These are phyloP conservation scores for Labeo catla DNA, from an alignment of 2,113 vertebrate species.

Conservation along the genomic window DNA sequence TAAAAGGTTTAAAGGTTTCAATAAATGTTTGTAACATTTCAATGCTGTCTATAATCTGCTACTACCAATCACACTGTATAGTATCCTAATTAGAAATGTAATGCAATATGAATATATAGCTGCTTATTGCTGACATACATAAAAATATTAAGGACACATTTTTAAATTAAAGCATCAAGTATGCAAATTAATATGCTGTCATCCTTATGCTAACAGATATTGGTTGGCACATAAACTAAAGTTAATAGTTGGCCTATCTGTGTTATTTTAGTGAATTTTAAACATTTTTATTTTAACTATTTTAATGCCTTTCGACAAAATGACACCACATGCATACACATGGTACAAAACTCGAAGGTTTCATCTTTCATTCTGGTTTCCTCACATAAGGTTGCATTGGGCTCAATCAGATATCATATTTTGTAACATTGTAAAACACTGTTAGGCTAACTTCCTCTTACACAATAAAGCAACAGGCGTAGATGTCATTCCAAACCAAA, in stretches of 20 bases:
- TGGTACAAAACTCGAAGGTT: neutral
- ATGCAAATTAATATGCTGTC: neutral
- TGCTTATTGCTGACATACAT: neutral
- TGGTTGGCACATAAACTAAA: neutral
- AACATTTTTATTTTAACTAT: neutral
- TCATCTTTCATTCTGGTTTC: neutral
- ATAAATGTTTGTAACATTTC: neutral
- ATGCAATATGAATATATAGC: neutral
- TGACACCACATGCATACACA: conserved; percentile 8
- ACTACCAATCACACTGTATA: neutral
- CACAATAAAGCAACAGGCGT: neutral
- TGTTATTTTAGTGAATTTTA: no score
- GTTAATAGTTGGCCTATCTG: neutral
- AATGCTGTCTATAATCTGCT: neutral
- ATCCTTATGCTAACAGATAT: neutral
- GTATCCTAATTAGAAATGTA: neutral
- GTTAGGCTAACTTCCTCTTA: conserved; percentile 6
- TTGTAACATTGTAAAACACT: conserved; percentile 4
- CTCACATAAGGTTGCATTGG: neutral
- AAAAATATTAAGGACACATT: neutral
- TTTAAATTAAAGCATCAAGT: neutral
- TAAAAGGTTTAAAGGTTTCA: neutral
- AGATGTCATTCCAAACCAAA: neutral
- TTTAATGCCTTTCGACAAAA: neutral
- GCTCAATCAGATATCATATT: conserved; percentile 16